These are phyloP conservation scores for Leptoclinus maculatus DNA, from an alignment of 2,797 vertebrate species.

Conservation along the genomic window DNA sequence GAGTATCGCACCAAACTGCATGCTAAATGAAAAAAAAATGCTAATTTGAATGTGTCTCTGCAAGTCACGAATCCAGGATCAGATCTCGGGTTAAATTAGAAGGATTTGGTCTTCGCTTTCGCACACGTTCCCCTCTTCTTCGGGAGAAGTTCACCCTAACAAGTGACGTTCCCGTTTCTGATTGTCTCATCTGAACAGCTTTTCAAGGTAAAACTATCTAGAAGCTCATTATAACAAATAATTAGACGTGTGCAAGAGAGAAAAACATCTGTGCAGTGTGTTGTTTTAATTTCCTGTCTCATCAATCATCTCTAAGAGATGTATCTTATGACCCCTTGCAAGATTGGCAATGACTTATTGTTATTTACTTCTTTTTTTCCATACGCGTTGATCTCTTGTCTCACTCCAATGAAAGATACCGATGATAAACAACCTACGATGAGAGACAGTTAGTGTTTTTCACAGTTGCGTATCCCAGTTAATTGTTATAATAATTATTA, in stretches of 20 bases:
- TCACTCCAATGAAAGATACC: neutral
- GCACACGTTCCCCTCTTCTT: neutral
- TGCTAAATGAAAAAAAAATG: constrained; percentile 5
- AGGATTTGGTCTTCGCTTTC: neutral
- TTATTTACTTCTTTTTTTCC: neutral
- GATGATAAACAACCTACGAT: neutral
- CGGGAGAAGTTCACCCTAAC: neutral
- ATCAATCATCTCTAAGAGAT: constrained; percentile 3
- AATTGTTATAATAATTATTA: constrained; percentile 1
- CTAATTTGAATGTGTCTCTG: constrained; percentile 1
- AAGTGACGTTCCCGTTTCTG: neutral
- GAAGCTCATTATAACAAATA: neutral
- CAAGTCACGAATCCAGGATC: neutral
- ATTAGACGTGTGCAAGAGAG: neutral
- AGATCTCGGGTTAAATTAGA: neutral
- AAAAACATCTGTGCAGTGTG: neutral
- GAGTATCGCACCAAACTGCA: neutral
- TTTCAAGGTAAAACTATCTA: neutral
- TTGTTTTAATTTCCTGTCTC: neutral
- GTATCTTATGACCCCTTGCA: neutral
- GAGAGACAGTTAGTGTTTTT: neutral
- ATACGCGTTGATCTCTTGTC: neutral
- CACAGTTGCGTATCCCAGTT: neutral
- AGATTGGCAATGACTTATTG: neutral
- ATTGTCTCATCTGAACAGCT: neutral